Percentiles rank a stretch among this genome's conserved stretches.
These are phyloP conservation scores for Hippasteria phrygiana DNA, from an alignment of 53 echinoderm and acorn worm genomes.

Conservation along the genomic window DNA sequence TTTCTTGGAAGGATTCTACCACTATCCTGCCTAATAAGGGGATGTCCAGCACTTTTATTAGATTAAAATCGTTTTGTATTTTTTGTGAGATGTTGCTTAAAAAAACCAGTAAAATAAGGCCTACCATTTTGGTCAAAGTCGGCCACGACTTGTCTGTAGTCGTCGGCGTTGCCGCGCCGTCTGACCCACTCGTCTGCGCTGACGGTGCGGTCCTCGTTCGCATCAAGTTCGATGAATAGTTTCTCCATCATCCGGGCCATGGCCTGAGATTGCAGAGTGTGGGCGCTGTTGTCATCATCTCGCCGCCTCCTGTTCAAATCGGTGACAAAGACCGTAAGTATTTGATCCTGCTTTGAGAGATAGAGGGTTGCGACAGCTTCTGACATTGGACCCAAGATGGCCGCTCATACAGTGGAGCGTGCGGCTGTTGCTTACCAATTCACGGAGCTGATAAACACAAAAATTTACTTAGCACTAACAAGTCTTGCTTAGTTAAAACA, in stretches of 20 bases:
- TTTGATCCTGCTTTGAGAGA: too few species aligned
- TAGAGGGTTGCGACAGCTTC: too few species aligned
- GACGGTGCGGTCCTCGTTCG: slow-evolving; percentile 23
- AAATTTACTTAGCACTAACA: too few species aligned
- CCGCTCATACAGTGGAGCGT: too few species aligned
- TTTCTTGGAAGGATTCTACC: too few species aligned
- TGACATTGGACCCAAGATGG: too few species aligned
- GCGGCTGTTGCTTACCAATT: too few species aligned
- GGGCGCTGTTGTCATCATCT: slow-evolving; percentile 6
- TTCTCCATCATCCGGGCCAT: slow-evolving; percentile 24
- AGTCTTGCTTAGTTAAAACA: too few species aligned
- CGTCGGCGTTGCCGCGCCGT: slow-evolving; percentile 35
- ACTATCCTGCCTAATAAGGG: too few species aligned
- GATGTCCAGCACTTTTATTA: too few species aligned
- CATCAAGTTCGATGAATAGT: slow-evolving; percentile 42
- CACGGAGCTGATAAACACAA: too few species aligned
- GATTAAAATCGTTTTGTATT: too few species aligned
- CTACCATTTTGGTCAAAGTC: slow-evolving; percentile 51
- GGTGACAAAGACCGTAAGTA: neutral
- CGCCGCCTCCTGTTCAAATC: neutral
- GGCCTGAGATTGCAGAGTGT: slow-evolving; percentile 7
- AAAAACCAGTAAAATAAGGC: neutral
- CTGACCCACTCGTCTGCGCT: slow-evolving; percentile 39
- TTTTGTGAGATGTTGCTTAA: neutral
- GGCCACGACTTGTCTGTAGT: slow-evolving; percentile 38